Evolutionary conservation across 2,888 invertebrate species (phyloP).

Genomic region (Papilio gigon): DNA sequence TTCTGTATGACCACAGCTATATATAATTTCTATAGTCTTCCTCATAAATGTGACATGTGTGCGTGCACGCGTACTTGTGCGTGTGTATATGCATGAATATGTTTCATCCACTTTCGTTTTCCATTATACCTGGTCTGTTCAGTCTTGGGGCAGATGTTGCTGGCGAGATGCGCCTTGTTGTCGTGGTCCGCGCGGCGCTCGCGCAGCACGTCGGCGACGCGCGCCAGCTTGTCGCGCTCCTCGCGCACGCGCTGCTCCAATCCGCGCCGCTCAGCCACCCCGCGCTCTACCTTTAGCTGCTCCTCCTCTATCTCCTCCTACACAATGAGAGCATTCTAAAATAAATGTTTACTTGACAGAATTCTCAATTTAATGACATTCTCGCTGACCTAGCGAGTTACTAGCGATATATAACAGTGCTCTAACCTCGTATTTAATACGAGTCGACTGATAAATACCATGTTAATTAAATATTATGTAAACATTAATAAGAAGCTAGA

Average conservation of each 20-base stretch:
- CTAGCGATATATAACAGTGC: too few relatives aligned
- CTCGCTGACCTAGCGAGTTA: too few relatives aligned
- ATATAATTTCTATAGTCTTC: slow-evolving; percentile 32
- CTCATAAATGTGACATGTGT: too few relatives aligned
- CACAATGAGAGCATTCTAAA: background rate
- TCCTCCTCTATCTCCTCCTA: slow-evolving; percentile 78
- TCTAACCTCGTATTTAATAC: too few relatives aligned
- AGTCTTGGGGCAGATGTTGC: slow-evolving; percentile 72
- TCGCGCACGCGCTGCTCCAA: slow-evolving; percentile 64
- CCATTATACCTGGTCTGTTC: slow-evolving; percentile 70
- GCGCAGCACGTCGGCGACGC: slow-evolving; percentile 64
- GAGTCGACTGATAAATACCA: too few relatives aligned
- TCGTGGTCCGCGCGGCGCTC: slow-evolving; percentile 61
- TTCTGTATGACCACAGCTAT: too few relatives aligned
- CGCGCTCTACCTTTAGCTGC: slow-evolving; percentile 69
- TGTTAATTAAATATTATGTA: too few relatives aligned
- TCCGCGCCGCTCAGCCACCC: slow-evolving; percentile 56
- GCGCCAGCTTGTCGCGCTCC: slow-evolving; percentile 68
- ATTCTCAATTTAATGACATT: too few relatives aligned
- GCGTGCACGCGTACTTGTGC: too few relatives aligned
- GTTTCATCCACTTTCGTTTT: background rate
- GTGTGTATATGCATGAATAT: background rate
- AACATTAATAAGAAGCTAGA: too few relatives aligned
- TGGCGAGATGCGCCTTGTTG: slow-evolving; percentile 67
- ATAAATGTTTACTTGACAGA: too few relatives aligned